These are phyloP conservation scores for Gadus chalcogrammus DNA, from an alignment of 2,113 vertebrate species.

Conservation along the genomic window DNA sequence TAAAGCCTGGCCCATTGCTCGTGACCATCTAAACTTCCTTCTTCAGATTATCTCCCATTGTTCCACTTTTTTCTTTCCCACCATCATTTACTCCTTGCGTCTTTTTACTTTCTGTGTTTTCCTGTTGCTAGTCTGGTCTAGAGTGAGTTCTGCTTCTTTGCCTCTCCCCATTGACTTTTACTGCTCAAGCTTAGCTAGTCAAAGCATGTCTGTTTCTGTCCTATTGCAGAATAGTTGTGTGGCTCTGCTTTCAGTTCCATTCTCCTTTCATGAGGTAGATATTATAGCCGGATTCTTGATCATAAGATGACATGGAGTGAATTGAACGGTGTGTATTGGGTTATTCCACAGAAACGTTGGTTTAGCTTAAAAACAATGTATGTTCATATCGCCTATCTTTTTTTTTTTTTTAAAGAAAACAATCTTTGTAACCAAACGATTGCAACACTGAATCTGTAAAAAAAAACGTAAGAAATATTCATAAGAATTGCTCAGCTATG, in stretches of 20 bases:
- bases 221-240: conserved; percentile 10
- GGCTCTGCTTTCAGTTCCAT: background rate
- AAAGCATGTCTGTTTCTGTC: background rate
- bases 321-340: no score
- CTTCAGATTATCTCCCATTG: conserved; percentile 53
- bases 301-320: no score
- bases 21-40: conserved; percentile 48
- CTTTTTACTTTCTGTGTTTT: conserved; percentile 41
- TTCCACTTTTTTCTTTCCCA: conserved; percentile 34
- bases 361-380: no score
- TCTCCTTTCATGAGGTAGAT: background rate
- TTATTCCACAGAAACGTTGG: no score
- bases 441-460: no score
- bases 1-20: conserved; percentile 31
- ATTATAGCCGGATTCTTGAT: no score
- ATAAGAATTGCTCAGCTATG: no score
- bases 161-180: background rate
- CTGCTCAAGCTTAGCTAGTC: conserved; percentile 8
- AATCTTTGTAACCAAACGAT: no score
- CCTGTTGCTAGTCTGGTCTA: conserved; percentile 28
- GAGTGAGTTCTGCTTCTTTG: background rate
- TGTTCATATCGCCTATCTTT: no score
- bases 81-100: conserved; percentile 51
- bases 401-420: no score
- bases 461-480: no score